Base-by-base conservation (phyloP, 1,140 invertebrate species). In the Caligus rogercresseyi region DNA sequence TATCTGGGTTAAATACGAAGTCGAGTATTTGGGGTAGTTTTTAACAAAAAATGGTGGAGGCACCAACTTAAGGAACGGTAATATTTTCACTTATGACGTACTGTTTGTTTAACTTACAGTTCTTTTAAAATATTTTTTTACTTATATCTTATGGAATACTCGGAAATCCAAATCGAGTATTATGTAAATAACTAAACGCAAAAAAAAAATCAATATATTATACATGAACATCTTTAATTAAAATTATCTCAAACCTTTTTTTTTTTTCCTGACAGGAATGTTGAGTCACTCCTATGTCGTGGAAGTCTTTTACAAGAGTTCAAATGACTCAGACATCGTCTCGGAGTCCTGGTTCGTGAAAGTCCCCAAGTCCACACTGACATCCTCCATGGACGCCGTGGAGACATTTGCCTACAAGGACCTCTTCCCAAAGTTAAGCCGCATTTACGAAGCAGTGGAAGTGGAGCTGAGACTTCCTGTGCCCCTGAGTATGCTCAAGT, bases 261-360 rank as follows among this genome's bases (percentile, higher is more conserved):
- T 13, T 11, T 18, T 7, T 54, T 4, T 16, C 7, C 53, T 54
- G 13, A 18, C 16, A 56, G 54, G 54, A 25, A 56, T 56, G 54
- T 23, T 56, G 15, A 56, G 54, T 25, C 19, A 56, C 24, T 56
- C 54, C n/a, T 56, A 56, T 56, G 20, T 56, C n/a, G 15, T 56
- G 18, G 19, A 56, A 3, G 54, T 56, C 1, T 56, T 15, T 20
- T 56, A 56, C 20, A n/a, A 21, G 15, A 43, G n/a, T n/a, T 56
- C 24, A 14, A 25, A 25, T 15, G 54, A 56, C 2, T 20, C n/a
- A 16, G 54, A 25, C 20, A 20, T 56, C 15, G n/a, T 21, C 15
- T 20, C 24, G 15, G 54, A 56, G 54, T 56, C 54, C 54, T 56
- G 54, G 54, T 56, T 56, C 24, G 54, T 56, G 18, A 56, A 56